phyloP scores from a whole-genome alignment of 2,888 invertebrate species.

The Sarcophaga rosellei region DNA sequence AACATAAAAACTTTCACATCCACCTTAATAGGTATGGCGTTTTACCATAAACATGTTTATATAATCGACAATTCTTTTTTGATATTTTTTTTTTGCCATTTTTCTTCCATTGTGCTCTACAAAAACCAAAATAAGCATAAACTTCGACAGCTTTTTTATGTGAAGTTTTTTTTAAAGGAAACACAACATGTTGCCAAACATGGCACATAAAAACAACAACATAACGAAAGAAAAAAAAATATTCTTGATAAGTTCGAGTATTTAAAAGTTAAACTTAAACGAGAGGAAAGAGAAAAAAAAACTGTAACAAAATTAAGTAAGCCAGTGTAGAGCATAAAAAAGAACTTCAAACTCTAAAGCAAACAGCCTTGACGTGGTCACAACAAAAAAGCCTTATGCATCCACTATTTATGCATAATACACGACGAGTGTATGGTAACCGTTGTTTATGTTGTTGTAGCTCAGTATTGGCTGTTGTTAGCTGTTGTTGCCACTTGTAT shows the following conservation, averaged over 20 bases:
- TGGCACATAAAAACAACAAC: constrained; percentile 18
- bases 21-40: constrained; percentile 18
- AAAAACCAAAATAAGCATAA: neutral
- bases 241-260: constrained; percentile 53
- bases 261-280: neutral
- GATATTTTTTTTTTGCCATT: constrained; percentile 34
- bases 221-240: constrained; percentile 34
- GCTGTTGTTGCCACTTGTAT: constrained; percentile 34
- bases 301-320: neutral
- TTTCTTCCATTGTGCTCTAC: constrained; percentile 5
- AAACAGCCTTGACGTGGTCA: constrained; percentile 65
- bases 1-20: constrained; percentile 63
- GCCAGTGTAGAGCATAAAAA: constrained; percentile 9
- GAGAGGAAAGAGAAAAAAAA: neutral
- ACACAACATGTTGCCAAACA: constrained; percentile 28
- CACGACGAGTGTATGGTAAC: no score
- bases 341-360: constrained; percentile 40
- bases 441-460: neutral
- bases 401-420: constrained; percentile 1
- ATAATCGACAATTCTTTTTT: constrained; percentile 26
- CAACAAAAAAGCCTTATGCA: constrained; percentile 39
- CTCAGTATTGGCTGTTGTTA: no score
- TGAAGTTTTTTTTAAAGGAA: constrained; percentile 50
- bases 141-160: constrained; percentile 39
- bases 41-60: constrained; percentile 34